A percentile compares a stretch with the other conserved stretches of the same genome.
Conservation (phyloP, 2,113 vertebrate species). For the Eubucco bourcierii region DNA sequence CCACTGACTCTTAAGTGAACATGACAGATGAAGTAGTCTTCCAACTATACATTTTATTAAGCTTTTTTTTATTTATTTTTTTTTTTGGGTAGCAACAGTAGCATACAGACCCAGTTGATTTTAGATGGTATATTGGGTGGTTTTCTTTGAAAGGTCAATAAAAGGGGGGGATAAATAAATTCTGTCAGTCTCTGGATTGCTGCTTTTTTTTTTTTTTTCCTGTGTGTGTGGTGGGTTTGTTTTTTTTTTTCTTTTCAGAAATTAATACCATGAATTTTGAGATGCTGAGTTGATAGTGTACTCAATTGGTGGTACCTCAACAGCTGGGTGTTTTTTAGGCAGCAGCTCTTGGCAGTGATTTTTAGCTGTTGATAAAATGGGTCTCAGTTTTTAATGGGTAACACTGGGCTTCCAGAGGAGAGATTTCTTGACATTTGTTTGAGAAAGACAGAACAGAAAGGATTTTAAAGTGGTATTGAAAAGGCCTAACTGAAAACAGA, state of each 20-base stretch:
- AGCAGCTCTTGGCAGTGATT: not conserved
- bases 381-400: not conserved
- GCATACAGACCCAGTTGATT: not conserved
- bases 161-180: not conserved
- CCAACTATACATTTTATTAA: not conserved
- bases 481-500: not conserved
- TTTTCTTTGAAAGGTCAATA: not conserved
- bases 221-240: not conserved
- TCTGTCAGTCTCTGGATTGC: not conserved
- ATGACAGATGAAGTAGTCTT: not conserved
- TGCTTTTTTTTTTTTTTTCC: not conserved
- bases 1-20: not conserved
- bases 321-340: not conserved
- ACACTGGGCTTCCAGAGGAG: not conserved
- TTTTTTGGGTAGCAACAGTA: not conserved
- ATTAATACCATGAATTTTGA: not conserved
- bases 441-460: not conserved
- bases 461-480: not conserved
- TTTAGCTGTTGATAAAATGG: not conserved
- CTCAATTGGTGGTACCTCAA: not conserved
- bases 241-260: not conserved
- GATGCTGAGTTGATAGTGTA: rapidly evolving
- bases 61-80: not conserved
- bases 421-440: not conserved
- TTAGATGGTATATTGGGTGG: not conserved